phyloP scores from a whole-genome alignment of 2,888 invertebrate species.

The Chaetogeoica ovagalla region DNA sequence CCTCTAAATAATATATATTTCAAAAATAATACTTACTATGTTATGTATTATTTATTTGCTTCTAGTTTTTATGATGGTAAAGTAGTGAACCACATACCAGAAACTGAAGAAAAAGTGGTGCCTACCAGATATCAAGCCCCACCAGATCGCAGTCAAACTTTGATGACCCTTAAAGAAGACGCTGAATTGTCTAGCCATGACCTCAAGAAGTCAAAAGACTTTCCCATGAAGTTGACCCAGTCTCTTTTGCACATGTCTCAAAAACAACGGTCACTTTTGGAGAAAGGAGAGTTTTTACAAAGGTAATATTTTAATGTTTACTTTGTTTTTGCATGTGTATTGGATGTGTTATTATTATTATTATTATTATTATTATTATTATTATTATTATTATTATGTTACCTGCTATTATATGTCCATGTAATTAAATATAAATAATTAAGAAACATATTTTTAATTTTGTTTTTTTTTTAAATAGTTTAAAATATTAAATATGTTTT shows the following conservation, averaged over 20 bases:
- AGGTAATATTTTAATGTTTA: constrained; percentile 22
- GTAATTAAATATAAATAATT: not conserved
- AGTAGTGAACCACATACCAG: constrained; percentile 49
- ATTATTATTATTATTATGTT: not conserved
- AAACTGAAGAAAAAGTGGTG: constrained; percentile 46
- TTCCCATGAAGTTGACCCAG: constrained; percentile 40
- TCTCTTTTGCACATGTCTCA: constrained; percentile 51
- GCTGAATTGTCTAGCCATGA: constrained; percentile 47
- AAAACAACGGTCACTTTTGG: constrained; percentile 46
- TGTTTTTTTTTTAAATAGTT: not conserved
- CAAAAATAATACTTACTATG: not conserved
- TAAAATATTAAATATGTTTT: not conserved
- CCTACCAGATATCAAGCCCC: constrained; percentile 46
- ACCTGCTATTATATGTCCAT: not conserved
- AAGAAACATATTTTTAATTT: not conserved
- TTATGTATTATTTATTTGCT: constrained; percentile 2
- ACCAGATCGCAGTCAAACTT: constrained; percentile 26
- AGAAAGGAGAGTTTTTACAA: constrained; percentile 46
- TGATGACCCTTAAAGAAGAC: constrained; percentile 46
- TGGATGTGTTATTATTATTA: constrained; percentile 6
- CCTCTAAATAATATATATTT: not conserved
- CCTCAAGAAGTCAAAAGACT: constrained; percentile 41
- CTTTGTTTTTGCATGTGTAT: not conserved
- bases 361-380: too few species aligned
- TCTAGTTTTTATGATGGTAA: constrained; percentile 49